Percentiles rank a stretch among this genome's conserved stretches.
Conservation (phyloP, 2,888 invertebrate genomes). For the Rhyacophila evoluta region DNA sequence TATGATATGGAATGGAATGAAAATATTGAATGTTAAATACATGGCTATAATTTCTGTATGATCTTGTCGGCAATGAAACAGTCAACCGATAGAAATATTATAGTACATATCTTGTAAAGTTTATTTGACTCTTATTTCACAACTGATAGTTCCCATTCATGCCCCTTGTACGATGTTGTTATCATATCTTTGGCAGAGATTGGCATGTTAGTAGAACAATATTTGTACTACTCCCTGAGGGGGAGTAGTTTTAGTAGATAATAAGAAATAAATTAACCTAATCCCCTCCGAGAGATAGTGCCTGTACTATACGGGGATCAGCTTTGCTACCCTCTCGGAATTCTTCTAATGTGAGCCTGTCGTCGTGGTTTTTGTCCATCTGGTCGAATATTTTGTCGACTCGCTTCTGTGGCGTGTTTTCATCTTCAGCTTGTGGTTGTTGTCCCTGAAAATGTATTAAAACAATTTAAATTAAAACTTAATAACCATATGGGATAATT, state of each 20-base stretch:
- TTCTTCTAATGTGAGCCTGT: conserved; percentile 94
- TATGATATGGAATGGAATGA: too few species aligned
- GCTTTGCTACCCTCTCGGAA: conserved; percentile 98
- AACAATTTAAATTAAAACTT: too few species aligned
- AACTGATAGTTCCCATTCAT: background rate
- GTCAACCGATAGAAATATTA: too few species aligned
- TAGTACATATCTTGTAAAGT: too few species aligned
- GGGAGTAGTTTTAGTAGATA: background rate
- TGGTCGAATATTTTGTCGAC: conserved; percentile 99
- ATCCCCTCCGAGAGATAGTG: conserved; percentile 86
- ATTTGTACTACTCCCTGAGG: background rate
- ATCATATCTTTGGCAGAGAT: background rate
- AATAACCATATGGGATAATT: too few species aligned
- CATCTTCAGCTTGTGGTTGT: conserved; percentile 88
- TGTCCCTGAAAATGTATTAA: conserved; percentile 77
- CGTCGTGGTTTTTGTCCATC: conserved; percentile 99
- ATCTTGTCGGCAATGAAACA: too few species aligned
- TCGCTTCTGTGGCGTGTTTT: conserved; percentile 93
- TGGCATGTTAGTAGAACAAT: background rate
- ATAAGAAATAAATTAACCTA: conserved; percentile 60
- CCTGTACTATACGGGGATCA: conserved; percentile 98
- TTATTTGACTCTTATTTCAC: background rate
- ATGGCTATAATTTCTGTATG: too few species aligned
- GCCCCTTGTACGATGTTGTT: background rate
- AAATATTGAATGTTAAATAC: too few species aligned